Base-by-base conservation (phyloP, 2,797 vertebrate genomes). In the Pelodytes ibericus region DNA sequence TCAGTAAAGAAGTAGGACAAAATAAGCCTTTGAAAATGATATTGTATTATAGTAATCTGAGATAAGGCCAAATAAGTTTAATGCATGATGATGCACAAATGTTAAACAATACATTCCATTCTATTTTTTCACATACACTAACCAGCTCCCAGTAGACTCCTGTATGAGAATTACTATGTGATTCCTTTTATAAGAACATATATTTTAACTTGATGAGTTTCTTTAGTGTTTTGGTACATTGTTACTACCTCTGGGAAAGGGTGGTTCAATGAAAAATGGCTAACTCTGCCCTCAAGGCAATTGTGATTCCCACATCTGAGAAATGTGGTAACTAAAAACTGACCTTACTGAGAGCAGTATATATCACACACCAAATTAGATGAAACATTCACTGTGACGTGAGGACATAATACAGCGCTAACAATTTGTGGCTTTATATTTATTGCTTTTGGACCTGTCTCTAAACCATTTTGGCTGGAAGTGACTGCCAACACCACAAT, bases 201-300 rank as follows among this genome's bases (percentile, higher is more conserved):
- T 39, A 64, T 3, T 44, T 80, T 72, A 80, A 82, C 71, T 30
- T 7, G n/a, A 36, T 80, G 30, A 16, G 3, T 20, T 84, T 82
- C 29, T 41, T 44, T 67, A 74, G 20, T 15, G n/a, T n/a, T n/a
- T n/a, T 67, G 57, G 53, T 44, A 61, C 25, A 36, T 33, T 80
- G 49, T 26, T 83, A 56, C 59, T 63, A 80, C 79, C 33, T 71
- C 9, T n/a, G 63, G 74, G 82, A 82, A 25, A 0, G 25, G 71
- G 58, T 26, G 44, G 47, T 78, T 74, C 72, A 66, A 27, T 26
- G 13, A 61, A 77, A 72, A 33, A 24, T 49, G 27, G 44, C 62
- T 66, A 51, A 71, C 58, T 59, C 61, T 33, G 59, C 68, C 51
- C 33, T 44, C 27, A 26, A 29, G 39, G 67, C 22, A 31, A 41